phyloP scores from a whole-genome alignment of 92 coral and sea anemone genomes.

The Zoanthus solanderi region DNA sequence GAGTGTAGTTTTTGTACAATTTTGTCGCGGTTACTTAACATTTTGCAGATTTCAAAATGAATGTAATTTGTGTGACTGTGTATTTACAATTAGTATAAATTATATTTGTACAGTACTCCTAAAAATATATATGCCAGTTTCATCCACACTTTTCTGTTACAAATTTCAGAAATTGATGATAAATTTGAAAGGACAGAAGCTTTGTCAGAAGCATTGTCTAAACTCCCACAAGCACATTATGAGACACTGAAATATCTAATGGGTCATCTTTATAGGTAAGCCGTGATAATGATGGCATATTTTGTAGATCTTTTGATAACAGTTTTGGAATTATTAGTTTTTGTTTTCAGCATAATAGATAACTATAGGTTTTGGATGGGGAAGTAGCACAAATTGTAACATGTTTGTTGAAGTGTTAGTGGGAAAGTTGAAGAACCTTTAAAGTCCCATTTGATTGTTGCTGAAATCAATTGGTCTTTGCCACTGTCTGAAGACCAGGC shows the following conservation, averaged over 20 bases:
- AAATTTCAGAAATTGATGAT: conserved; percentile 68
- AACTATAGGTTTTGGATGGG: too few relatives aligned
- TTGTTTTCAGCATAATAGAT: too few relatives aligned
- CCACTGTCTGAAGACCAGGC: too few relatives aligned
- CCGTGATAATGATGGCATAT: not conserved
- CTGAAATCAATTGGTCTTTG: too few relatives aligned
- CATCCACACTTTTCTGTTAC: not conserved
- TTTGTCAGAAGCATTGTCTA: conserved; percentile 73
- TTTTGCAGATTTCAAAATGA: not conserved
- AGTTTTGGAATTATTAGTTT: too few relatives aligned
- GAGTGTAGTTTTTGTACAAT: not conserved
- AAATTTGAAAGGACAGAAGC: conserved; percentile 75
- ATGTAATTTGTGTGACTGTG: not conserved
- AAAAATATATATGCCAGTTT: not conserved
- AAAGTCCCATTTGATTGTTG: too few relatives aligned
- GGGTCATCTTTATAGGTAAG: conserved; percentile 91
- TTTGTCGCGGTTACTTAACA: too few relatives aligned
- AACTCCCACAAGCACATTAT: conserved; percentile 90
- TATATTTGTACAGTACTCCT: not conserved
- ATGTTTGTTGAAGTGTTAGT: too few relatives aligned
- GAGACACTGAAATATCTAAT: conserved; percentile 90
- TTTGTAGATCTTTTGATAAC: not conserved
- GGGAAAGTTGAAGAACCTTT: too few relatives aligned
- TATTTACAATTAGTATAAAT: not conserved
- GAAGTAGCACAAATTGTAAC: too few relatives aligned